Evolutionary conservation across 1,140 invertebrate genomes (phyloP), one percentile per base, ranked within the genome.

Genomic region (Aphidius ervi): DNA sequence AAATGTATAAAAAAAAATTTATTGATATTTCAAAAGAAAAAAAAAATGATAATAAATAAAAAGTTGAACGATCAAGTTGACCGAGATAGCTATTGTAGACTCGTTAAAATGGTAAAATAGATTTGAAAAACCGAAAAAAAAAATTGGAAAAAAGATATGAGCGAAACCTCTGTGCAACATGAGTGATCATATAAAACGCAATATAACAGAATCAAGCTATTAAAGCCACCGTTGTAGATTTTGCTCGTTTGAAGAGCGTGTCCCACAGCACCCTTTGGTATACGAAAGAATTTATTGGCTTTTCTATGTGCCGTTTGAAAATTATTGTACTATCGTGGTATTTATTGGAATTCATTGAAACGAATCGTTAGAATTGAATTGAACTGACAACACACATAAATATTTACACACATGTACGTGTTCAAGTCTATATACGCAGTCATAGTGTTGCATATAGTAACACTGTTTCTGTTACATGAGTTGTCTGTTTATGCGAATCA

Each of bases 281-380:
- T 42, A 47, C 57, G 40, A 63, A 66, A 63, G 56, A 63, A 65
- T 65, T 63, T 65, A 65, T 65, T 58, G 64, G 58, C 40, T 46
- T 31, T 53, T 42, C 55, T 8, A n/a, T 62, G 1, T 49, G 49
- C 20, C 23, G 49, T 6, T n/a, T n/a, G 48, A 45, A 31, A 67
- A 67, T 64, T 61, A 67, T 64, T 62, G 60, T 56, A 41, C 53
- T 23, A 48, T 48, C 40, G 41, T 43, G 63, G 55, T 67, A 64
- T 64, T 64, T 64, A 67, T 67, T 63, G 65, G 63, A 67, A 64
- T 64, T 64, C 60, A 67, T 61, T 64, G 61, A 67, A 64, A 64
- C 61, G 61, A 64, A 63, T 59, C 52, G 48, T 56, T 31, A 31
- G 23, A 31, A 31, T 31, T 31, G 23, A 31, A 31, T 31, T 31